Percentiles rank a stretch among this genome's conserved stretches.
Evolutionary conservation across 2,113 vertebrate species (phyloP).

Genomic region (Bufo bufo): DNA sequence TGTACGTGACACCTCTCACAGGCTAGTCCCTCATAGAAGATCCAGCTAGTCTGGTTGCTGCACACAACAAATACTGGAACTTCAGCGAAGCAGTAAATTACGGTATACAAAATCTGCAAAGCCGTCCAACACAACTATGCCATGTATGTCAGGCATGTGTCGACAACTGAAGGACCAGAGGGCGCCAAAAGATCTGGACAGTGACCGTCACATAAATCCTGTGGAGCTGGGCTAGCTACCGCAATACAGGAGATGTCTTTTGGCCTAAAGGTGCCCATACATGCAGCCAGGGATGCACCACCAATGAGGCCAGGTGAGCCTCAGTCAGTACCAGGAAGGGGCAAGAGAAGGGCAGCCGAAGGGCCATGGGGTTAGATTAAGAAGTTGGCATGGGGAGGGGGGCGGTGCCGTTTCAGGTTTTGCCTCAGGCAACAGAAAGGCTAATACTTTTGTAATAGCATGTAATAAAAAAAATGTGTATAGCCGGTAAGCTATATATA

Average conservation of each 20-base stretch:
- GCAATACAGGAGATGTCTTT: background rate
- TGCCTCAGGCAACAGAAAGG: no score
- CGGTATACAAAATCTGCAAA: background rate
- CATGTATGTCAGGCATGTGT: conserved; percentile 5
- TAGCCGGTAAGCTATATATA: no score
- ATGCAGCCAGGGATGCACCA: no score
- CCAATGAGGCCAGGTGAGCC: no score
- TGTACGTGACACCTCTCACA: conserved; percentile 7
- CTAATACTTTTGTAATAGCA: no score
- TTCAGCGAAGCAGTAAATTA: conserved; percentile 23
- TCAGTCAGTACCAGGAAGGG: no score
- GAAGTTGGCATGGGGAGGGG: no score
- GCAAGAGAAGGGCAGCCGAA: no score
- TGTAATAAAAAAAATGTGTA: no score
- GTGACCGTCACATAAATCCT: background rate
- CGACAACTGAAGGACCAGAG: background rate
- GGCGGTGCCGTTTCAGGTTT: no score
- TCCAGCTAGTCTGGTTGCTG: background rate
- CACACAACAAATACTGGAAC: background rate
- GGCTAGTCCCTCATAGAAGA: background rate
- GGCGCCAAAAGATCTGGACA: background rate
- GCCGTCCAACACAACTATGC: conserved; percentile 14
- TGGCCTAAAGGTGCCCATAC: no score
- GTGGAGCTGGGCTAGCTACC: background rate
- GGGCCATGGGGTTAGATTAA: no score